phyloP scores from a whole-genome alignment of 23 tunicate genomes.

The Trididemnum miniatum region DNA sequence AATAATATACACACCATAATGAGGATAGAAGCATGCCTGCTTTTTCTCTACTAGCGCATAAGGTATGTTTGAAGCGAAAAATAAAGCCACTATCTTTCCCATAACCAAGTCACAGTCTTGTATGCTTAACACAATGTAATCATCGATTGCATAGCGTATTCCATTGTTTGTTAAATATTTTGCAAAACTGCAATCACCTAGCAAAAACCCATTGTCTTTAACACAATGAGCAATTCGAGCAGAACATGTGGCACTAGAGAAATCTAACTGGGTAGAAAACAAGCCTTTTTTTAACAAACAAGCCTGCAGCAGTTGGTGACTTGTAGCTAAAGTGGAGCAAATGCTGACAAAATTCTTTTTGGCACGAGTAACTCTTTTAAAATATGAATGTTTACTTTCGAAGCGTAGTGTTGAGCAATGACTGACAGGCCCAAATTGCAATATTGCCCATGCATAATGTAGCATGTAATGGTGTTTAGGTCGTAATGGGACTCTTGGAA shows the following conservation, averaged over 20 bases:
- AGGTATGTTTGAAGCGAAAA: too few relatives aligned
- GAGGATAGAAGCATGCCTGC: too few relatives aligned
- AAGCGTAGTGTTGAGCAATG: constrained; percentile 12
- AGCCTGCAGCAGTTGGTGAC: constrained; percentile 30
- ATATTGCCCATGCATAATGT: constrained; percentile 14
- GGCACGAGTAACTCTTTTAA: constrained; percentile 10
- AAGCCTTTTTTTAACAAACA: constrained; percentile 6
- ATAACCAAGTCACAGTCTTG: neutral
- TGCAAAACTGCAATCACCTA: neutral
- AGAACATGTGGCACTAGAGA: neutral
- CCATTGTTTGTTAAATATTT: neutral
- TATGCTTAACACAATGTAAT: neutral
- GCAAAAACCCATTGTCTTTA: neutral
- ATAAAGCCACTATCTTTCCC: too few relatives aligned
- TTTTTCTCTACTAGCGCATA: too few relatives aligned
- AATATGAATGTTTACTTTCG: constrained; percentile 36
- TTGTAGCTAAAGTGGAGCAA: constrained; percentile 17
- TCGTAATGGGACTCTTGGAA: constrained; percentile 13
- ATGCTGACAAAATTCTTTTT: constrained; percentile 27
- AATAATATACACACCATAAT: too few relatives aligned
- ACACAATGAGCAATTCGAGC: neutral
- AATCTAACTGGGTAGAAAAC: neutral
- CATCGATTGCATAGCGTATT: neutral
- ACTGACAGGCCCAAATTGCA: constrained; percentile 13
- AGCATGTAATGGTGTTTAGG: neutral